Evolutionary conservation across 2,888 invertebrate species (phyloP), one percentile per base, ranked within the genome.

Genomic region (Pristionchus maxplancki): DNA sequence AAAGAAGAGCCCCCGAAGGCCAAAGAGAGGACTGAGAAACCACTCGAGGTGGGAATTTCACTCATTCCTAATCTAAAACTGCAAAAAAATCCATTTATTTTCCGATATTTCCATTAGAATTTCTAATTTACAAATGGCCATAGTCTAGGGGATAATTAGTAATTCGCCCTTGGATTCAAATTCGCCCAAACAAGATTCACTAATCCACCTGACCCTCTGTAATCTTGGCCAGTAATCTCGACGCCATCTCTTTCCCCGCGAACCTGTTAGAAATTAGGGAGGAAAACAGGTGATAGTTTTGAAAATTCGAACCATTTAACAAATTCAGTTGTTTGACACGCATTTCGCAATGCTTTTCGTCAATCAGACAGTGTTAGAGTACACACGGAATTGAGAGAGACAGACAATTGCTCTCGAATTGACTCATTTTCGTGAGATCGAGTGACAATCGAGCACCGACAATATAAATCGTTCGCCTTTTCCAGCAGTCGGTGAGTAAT

Each of bases 161-260:
- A 50, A 50, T 48, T n/a, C n/a, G n/a, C n/a, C n/a, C n/a, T n/a
- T n/a, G n/a, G 24, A 58, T 58, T 58, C 58, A 58, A 58, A 58
- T n/a, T 24, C 24, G 58, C n/a, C 58, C 58, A 58, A 58, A 58
- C 71, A 37, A 71, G 71, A 71, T 71, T 71, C 37, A 37, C 40
- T 71, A 37, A 71, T 34, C 71, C 71, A 37, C 37, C 37, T 71
- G 37, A 71, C 71, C 71, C 71, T 71, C 20, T 9, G 20, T 37
- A 71, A 71, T 71, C 71, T 71, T 71, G 71, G 37, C 28, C 78
- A 15, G 78, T 78, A 78, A 78, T 78, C 78, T 78, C 44, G 78
- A 44, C 78, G 78, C 78, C 40, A 78, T 78, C 44, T 78, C 44
- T 15, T 20, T n/a, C 44, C 24, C 15, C 17, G 44, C 44, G 13